Evolutionary conservation across 2,797 vertebrate species (phyloP), one percentile per base, ranked within the genome.

Genomic region (Microchirus variegatus): DNA sequence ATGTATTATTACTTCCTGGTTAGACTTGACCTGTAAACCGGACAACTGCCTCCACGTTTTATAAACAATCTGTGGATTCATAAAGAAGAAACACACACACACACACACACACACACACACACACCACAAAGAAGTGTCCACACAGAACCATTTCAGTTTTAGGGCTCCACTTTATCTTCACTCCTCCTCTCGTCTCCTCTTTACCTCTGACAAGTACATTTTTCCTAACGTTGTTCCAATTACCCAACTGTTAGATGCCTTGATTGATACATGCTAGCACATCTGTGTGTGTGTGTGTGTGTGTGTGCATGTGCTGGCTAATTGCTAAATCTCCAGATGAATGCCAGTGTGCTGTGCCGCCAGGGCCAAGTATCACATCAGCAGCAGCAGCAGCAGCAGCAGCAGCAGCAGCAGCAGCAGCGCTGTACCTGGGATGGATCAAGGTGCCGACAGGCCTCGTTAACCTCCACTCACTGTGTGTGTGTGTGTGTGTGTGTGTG

Each of bases 231-330:
- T 78, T 76, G 77, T 83, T 80, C 82, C 85, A 89, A 82, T 83
- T 87, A 87, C 65, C 74, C 54, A 78, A 78, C 70, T 84, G 78
- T 76, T 89, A 83, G 53, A 82, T 82, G 76, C 58, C 46, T 75
- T 84, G 77, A 86, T 83, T 80, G 83, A 86, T 83, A 81, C 65
- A 77, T 51, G 43, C 66, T 16, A 51, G 57, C 18, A 48, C 48
- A 59, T 69, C 4, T 42, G 18, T 57, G 59, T 59, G 53, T 63
- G 45, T 31, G 46, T 26, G 62, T 50, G 61, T 48, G 63, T 15
- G 40, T 52, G 35, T 17, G 71, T 74, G n/a, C n/a, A 45, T 60
- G 50, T 22, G 22, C 35, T 75, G 74, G 73, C 81, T 87, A 84
- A 84, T 85, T 81, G 81, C 59, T 45, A 73, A 77, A 77, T 67